Evolutionary conservation across 92 coral and sea anemone genomes (phyloP).

Genomic region (Umimayanthus chanpuru): DNA sequence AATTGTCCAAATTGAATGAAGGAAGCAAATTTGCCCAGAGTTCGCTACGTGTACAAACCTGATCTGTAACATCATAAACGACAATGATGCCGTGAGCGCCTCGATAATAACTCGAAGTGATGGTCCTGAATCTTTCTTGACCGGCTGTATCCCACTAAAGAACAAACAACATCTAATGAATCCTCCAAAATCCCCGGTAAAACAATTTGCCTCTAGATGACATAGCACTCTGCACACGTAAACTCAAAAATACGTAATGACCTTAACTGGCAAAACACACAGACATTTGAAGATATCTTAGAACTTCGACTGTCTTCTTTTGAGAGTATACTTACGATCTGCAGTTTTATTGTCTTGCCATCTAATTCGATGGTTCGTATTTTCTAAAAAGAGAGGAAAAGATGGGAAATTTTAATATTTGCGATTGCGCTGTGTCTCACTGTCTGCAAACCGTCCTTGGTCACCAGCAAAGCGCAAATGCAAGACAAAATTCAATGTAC

Average conservation of each 20-base stretch:
- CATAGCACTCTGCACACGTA: slow-evolving; percentile 45
- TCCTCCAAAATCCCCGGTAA: slow-evolving; percentile 39
- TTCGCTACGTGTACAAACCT: slow-evolving; percentile 66
- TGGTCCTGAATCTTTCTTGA: slow-evolving; percentile 96
- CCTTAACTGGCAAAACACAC: slow-evolving; percentile 23
- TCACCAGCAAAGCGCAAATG: slow-evolving; percentile 11
- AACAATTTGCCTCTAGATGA: slow-evolving; percentile 15
- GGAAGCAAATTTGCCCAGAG: neutral
- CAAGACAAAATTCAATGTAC: slow-evolving; percentile 30
- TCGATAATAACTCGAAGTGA: slow-evolving; percentile 96
- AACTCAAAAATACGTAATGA: neutral
- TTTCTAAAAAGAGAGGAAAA: slow-evolving; percentile 69
- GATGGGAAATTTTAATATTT: neutral
- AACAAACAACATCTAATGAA: slow-evolving; percentile 45
- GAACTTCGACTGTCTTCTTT: neutral
- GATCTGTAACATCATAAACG: slow-evolving; percentile 99
- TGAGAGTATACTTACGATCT: slow-evolving; percentile 82
- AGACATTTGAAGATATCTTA: neutral
- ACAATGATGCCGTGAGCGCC: slow-evolving; percentile 99
- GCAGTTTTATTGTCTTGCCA: slow-evolving; percentile 99
- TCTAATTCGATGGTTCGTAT: slow-evolving; percentile 99
- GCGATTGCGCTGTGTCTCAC: neutral
- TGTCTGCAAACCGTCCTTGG: neutral
- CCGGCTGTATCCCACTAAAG: slow-evolving; percentile 99
- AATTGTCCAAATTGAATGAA: slow-evolving; percentile 4